Evolutionary conservation across 2,888 invertebrate species (phyloP).

Genomic region (Nineta flava): DNA sequence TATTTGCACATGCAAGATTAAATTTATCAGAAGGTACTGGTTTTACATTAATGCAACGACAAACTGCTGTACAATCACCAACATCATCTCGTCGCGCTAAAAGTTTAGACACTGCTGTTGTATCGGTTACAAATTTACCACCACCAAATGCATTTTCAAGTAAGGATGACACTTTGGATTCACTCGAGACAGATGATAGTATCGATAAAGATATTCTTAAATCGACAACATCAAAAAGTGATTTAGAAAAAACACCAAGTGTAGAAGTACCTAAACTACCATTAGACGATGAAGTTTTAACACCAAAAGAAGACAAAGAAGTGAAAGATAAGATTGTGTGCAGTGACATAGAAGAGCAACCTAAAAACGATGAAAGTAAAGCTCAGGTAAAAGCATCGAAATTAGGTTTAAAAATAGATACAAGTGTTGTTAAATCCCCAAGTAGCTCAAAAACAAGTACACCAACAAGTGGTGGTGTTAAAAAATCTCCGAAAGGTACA

Average conservation of each 20-base stretch:
- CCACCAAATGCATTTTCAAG: slow-evolving; percentile 76
- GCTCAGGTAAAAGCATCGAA: slow-evolving; percentile 1
- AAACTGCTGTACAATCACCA: slow-evolving; percentile 61
- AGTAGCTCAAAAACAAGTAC: too few species aligned
- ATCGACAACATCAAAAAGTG: slow-evolving; percentile 12
- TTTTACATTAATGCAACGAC: slow-evolving; percentile 54
- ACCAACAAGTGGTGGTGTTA: too few species aligned
- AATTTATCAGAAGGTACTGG: slow-evolving; percentile 76
- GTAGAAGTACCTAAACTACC: slow-evolving; percentile 11
- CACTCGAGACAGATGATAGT: slow-evolving; percentile 20
- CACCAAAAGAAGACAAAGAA: too few species aligned
- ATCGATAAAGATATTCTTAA: slow-evolving; percentile 30
- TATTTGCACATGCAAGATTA: slow-evolving; percentile 64
- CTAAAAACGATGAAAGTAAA: neutral
- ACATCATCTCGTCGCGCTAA: slow-evolving; percentile 61
- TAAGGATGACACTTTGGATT: slow-evolving; percentile 72
- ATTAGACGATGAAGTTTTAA: slow-evolving; percentile 25
- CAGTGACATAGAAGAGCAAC: too few species aligned
- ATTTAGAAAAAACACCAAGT: slow-evolving; percentile 9
- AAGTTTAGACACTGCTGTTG: slow-evolving; percentile 70
- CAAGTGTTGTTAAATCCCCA: too few species aligned
- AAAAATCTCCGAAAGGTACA: slow-evolving; percentile 7
- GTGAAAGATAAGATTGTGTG: too few species aligned
- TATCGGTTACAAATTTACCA: slow-evolving; percentile 61
- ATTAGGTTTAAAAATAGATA: neutral